phyloP scores from a whole-genome alignment of 2,888 invertebrate genomes.

The Xestia ashworthii region DNA sequence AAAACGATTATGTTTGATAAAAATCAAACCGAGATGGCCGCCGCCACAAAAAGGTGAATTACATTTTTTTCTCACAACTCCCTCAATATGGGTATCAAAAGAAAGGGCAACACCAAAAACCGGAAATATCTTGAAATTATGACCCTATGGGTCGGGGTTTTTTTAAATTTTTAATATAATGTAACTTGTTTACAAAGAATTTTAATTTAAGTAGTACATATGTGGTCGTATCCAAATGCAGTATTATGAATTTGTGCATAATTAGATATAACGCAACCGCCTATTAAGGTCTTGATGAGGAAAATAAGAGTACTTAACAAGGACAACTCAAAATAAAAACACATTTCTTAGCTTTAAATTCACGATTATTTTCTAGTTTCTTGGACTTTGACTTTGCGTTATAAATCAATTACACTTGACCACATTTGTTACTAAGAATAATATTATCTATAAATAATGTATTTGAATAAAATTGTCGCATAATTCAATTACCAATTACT shows the following conservation, averaged over 20 bases:
- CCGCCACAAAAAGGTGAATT: no score
- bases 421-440: slow-evolving; percentile 39
- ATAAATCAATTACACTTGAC: slow-evolving; percentile 45
- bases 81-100: no score
- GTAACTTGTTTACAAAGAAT: background rate
- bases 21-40: no score
- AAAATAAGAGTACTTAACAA: background rate
- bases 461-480: slow-evolving; percentile 53
- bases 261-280: background rate
- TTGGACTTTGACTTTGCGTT: slow-evolving; percentile 7
- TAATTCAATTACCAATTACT: slow-evolving; percentile 50
- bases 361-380: slow-evolving; percentile 9
- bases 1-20: no score
- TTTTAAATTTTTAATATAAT: no score
- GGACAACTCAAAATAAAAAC: background rate
- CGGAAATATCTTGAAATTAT: no score
- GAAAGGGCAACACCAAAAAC: no score
- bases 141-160: no score
- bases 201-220: background rate
- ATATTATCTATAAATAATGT: slow-evolving; percentile 55
- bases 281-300: background rate
- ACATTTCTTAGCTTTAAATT: background rate
- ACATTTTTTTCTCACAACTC: no score
- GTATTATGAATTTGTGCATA: no score
- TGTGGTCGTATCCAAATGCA: background rate